A percentile compares a stretch with the other conserved stretches of the same genome.
These are phyloP conservation scores for Rafetus swinhoei DNA, from an alignment of 2,113 vertebrate genomes.

Conservation along the genomic window DNA sequence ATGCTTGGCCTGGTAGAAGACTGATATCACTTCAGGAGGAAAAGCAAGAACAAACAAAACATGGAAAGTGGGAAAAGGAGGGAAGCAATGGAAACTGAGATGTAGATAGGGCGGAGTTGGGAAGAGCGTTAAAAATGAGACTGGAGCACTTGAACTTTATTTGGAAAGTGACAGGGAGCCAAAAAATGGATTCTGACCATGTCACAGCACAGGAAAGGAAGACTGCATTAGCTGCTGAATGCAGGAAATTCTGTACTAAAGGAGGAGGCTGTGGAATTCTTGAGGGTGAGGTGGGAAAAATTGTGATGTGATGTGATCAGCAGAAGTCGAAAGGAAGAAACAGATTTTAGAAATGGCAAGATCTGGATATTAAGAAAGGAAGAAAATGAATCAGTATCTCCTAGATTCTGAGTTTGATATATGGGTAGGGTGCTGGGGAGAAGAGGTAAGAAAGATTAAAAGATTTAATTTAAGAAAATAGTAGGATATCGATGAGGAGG, in stretches of 20 bases:
- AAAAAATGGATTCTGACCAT: neutral
- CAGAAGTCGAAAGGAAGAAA: too few relatives aligned
- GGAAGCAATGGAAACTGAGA: neutral
- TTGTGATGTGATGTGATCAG: neutral
- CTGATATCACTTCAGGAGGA: neutral
- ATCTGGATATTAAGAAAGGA: too few relatives aligned
- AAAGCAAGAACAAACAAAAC: neutral
- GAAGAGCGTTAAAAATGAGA: neutral
- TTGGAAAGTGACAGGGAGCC: neutral
- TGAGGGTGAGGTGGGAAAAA: neutral
- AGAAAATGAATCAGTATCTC: too few relatives aligned
- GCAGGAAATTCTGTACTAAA: neutral
- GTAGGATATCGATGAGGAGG: neutral
- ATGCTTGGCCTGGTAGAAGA: neutral
- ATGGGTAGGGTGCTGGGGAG: neutral
- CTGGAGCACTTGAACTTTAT: neutral
- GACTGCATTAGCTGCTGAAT: neutral
- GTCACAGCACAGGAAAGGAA: neutral
- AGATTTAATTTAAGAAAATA: neutral
- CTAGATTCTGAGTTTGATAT: neutral
- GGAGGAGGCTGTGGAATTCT: neutral
- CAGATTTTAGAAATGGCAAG: too few relatives aligned
- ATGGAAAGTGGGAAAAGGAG: neutral
- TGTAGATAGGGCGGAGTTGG: neutral
- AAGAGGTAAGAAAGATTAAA: neutral